Conservation (phyloP, 2,888 invertebrate genomes). For the Mellilla xanthometata region DNA sequence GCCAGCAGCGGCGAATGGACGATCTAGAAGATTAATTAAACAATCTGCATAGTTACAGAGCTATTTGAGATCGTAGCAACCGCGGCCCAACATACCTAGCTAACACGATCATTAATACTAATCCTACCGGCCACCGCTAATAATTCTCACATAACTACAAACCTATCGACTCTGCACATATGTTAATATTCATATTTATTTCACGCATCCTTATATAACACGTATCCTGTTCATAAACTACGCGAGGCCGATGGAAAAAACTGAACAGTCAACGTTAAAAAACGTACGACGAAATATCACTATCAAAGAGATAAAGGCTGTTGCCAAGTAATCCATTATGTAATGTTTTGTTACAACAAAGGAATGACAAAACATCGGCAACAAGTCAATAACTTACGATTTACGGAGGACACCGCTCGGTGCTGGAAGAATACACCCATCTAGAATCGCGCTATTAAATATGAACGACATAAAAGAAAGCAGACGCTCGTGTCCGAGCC, state of each 20-base stretch:
- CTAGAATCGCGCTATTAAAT: constrained; percentile 1
- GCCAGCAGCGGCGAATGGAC: neutral
- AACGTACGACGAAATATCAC: constrained; percentile 15
- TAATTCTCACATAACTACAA: neutral
- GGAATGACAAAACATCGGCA: constrained; percentile 10
- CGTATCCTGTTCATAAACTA: constrained; percentile 15
- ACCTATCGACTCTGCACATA: neutral
- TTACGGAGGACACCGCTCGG: neutral
- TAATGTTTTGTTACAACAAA: constrained; percentile 21
- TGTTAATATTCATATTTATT: too few species aligned
- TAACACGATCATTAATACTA: neutral
- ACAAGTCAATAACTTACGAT: constrained; percentile 6
- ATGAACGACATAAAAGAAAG: constrained; percentile 3
- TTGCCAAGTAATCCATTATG: constrained; percentile 26
- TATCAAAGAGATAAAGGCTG: constrained; percentile 26
- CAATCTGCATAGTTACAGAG: constrained; percentile 4
- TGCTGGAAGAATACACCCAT: neutral
- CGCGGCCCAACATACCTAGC: constrained; percentile 1
- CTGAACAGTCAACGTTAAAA: too few species aligned
- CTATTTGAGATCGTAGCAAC: constrained; percentile 3
- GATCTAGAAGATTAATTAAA: constrained; percentile 5
- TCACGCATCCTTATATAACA: constrained; percentile 5
- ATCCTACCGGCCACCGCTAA: neutral
- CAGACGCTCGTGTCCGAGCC: constrained; percentile 20
- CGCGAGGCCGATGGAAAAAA: constrained; percentile 2